Evolutionary conservation across 2,797 vertebrate species (phyloP), one percentile per base, ranked within the genome.

Genomic region (Psittacula derbiana): DNA sequence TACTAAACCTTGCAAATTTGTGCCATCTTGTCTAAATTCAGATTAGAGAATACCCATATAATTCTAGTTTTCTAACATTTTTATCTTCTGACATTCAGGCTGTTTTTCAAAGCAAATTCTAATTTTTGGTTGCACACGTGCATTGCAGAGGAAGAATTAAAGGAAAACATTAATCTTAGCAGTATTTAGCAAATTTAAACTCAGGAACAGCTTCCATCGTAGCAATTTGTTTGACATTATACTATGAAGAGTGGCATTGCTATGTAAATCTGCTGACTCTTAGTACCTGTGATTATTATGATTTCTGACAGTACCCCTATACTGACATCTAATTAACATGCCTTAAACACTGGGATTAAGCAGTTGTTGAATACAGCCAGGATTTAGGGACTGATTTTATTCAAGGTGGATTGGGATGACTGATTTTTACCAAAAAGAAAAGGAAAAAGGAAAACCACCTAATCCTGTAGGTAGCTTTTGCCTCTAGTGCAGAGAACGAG

Each of bases 181-280:
- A 40, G 73, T 93, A 46, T 44, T 86, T n/a, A 88, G 88, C 46
- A 89, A 66, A 50, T 80, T 91, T 92, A 95, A 95, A 96, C 97
- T 98, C 97, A 97, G 97, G 97, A 98, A 96, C 94, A 71, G 13
- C 70, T 85, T 90, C 80, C 72, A 55, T 91, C 28, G 4, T 78
- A 70, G 73, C 64, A 52, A 30, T 18, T 81, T 85, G 8, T 83
- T 93, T 92, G 78, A 74, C 76, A 25, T 84, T 62, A 8, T 75
- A 61, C 33, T 81, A 73, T 70, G 9, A 91, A 21, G 33, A 73
- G 83, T 52, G 40, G 20, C 6, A 5, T 90, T 62, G 88, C 91
- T 83, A 1, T 94, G 85, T 95, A 73, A 70, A 93, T 89, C 82
- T 90, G 86, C 92, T 72, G 72, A 76, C 86, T 84, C 71, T 53